Percentiles rank a stretch among this genome's conserved stretches.
phyloP scores from a whole-genome alignment of 2,888 invertebrate genomes.

The Ectemnius cavifrons region DNA sequence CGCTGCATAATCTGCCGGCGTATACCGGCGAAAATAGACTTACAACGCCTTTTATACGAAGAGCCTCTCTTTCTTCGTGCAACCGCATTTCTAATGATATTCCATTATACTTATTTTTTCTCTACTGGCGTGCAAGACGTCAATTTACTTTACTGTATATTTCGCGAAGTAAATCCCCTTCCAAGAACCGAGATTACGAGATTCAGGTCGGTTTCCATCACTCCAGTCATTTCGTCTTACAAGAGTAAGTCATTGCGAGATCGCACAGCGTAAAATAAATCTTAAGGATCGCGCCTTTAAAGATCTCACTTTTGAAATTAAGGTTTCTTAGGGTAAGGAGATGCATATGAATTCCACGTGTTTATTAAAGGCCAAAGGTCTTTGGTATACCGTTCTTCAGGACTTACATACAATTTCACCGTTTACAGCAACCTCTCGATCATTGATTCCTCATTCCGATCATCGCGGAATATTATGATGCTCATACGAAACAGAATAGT shows the following conservation, averaged over 20 bases:
- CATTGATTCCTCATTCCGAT: too few relatives aligned
- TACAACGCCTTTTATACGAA: conserved; percentile 61
- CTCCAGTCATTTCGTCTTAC: conserved; percentile 16
- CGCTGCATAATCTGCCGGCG: conserved; percentile 65
- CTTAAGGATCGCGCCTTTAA: too few relatives aligned
- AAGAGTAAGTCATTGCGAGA: conserved; percentile 12
- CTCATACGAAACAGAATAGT: too few relatives aligned
- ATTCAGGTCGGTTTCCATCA: conserved; percentile 28
- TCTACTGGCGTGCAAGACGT: conserved; percentile 4
- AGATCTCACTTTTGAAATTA: too few relatives aligned
- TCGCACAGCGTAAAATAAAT: too few relatives aligned
- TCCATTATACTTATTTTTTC: conserved; percentile 48
- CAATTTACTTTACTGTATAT: conserved; percentile 30
- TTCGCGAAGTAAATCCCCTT: conserved; percentile 22
- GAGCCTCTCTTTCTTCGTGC: conserved; percentile 34
- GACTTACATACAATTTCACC: too few relatives aligned
- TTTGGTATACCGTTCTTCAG: too few relatives aligned
- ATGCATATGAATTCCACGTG: too few relatives aligned
- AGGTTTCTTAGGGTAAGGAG: too few relatives aligned
- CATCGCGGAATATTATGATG: too few relatives aligned
- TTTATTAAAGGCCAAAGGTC: too few relatives aligned
- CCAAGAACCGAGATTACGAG: conserved; percentile 25
- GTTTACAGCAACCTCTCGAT: too few relatives aligned
- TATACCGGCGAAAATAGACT: conserved; percentile 49
- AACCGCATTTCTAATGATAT: conserved; percentile 60